phyloP scores from a whole-genome alignment of 2,113 vertebrate species.

The Leucoraja erinaceus region DNA sequence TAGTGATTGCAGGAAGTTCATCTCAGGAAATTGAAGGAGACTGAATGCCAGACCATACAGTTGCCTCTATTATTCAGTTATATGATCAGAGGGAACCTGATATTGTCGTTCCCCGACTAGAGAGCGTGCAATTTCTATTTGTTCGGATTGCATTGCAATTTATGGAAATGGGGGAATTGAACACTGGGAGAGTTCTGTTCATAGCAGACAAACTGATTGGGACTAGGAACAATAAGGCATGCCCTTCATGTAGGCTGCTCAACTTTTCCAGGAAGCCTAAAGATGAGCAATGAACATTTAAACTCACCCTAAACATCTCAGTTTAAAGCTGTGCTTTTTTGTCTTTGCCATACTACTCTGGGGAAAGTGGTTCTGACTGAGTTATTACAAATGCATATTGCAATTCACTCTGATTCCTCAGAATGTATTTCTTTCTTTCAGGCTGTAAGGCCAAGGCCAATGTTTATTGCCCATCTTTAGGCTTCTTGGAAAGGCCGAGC shows the following conservation, averaged over 20 bases:
- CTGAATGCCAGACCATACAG: not conserved
- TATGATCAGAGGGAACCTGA: not conserved
- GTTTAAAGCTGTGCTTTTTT: too few relatives aligned
- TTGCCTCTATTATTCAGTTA: not conserved
- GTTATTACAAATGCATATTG: too few relatives aligned
- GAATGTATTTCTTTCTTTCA: too few relatives aligned
- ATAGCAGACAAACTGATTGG: not conserved
- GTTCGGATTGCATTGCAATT: not conserved
- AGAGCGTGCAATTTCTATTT: constrained; percentile 24
- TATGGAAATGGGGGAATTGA: not conserved
- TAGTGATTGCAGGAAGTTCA: constrained; percentile 8
- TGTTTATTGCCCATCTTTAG: too few relatives aligned
- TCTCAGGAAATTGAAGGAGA: constrained; percentile 14
- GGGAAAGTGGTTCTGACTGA: too few relatives aligned
- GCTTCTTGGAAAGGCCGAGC: too few relatives aligned
- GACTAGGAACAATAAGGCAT: not conserved
- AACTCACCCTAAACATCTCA: too few relatives aligned
- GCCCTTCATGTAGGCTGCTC: not conserved
- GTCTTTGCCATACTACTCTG: too few relatives aligned
- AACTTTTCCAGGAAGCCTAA: not conserved
- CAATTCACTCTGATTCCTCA: too few relatives aligned
- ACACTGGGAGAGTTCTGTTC: not conserved
- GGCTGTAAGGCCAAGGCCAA: too few relatives aligned
- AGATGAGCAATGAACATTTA: not conserved
- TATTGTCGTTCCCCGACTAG: not conserved